Evolutionary conservation across 2,888 invertebrate genomes (phyloP).

Genomic region (Hesperia comma): DNA sequence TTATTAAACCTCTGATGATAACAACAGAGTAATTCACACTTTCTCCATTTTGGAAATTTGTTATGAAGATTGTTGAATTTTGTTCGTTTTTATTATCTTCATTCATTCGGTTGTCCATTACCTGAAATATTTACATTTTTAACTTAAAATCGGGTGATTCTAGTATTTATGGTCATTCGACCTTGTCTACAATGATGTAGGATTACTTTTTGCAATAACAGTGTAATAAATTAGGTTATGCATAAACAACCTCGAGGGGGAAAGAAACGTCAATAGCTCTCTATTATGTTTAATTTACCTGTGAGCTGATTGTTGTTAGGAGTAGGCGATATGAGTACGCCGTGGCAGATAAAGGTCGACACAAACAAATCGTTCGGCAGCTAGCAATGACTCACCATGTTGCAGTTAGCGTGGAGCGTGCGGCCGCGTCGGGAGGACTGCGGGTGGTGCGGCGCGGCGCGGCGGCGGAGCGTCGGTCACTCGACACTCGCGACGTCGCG

Average conservation of each 20-base stretch:
- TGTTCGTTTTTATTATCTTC: slow-evolving; percentile 75
- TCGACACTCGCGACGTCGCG: slow-evolving; percentile 62
- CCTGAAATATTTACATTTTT: slow-evolving; percentile 66
- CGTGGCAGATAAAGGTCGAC: slow-evolving; percentile 57
- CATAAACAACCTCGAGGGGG: slow-evolving; percentile 29
- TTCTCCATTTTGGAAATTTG: slow-evolving; percentile 86
- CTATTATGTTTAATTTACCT: neutral
- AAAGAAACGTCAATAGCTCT: neutral
- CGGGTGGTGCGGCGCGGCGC: slow-evolving; percentile 70
- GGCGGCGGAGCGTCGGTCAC: slow-evolving; percentile 60
- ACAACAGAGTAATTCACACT: slow-evolving; percentile 84
- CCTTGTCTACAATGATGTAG: slow-evolving; percentile 8
- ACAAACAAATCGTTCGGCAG: slow-evolving; percentile 77
- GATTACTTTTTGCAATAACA: slow-evolving; percentile 35
- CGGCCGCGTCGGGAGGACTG: slow-evolving; percentile 79
- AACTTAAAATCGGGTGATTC: slow-evolving; percentile 41
- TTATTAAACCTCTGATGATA: slow-evolving; percentile 85
- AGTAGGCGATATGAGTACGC: slow-evolving; percentile 33
- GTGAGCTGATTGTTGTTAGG: slow-evolving; percentile 18
- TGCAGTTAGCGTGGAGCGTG: slow-evolving; percentile 77
- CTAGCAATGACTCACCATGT: slow-evolving; percentile 81
- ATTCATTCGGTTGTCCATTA: slow-evolving; percentile 77
- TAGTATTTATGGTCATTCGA: slow-evolving; percentile 3
- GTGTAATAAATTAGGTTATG: slow-evolving; percentile 48
- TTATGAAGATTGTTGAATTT: slow-evolving; percentile 76